Conservation (phyloP, 1,140 invertebrate species). For the Akabosia matsudoensis region DNA sequence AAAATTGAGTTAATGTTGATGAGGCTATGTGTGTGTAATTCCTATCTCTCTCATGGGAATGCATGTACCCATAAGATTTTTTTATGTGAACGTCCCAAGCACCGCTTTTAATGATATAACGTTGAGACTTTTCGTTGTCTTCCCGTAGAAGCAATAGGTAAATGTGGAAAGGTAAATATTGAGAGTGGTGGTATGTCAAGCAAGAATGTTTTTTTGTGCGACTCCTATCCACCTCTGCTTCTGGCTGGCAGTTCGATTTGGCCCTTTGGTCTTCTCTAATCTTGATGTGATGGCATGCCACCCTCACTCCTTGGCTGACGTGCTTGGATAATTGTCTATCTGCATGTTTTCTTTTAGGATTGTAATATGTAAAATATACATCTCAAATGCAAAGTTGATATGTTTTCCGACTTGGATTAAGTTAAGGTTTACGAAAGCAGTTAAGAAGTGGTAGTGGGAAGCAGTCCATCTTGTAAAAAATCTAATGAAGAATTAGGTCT, state of each 20-base stretch:
- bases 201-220: neutral
- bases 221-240: neutral
- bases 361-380: neutral
- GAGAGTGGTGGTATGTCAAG: neutral
- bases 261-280: neutral
- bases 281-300: constrained; percentile 9
- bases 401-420: too few relatives aligned
- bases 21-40: too few relatives aligned
- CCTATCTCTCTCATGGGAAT: too few relatives aligned
- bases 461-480: too few relatives aligned
- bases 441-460: too few relatives aligned
- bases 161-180: neutral
- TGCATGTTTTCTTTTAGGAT: neutral
- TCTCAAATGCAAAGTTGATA: too few relatives aligned
- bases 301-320: neutral
- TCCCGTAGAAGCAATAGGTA: neutral
- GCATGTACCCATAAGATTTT: too few relatives aligned
- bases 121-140: neutral
- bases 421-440: too few relatives aligned
- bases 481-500: too few relatives aligned
- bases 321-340: neutral
- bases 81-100: too few relatives aligned
- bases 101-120: neutral
- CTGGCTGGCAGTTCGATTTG: constrained; percentile 8
- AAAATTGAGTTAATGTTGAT: too few relatives aligned